phyloP scores from a whole-genome alignment of 2,113 vertebrate species.

The Myotis brandtii region DNA sequence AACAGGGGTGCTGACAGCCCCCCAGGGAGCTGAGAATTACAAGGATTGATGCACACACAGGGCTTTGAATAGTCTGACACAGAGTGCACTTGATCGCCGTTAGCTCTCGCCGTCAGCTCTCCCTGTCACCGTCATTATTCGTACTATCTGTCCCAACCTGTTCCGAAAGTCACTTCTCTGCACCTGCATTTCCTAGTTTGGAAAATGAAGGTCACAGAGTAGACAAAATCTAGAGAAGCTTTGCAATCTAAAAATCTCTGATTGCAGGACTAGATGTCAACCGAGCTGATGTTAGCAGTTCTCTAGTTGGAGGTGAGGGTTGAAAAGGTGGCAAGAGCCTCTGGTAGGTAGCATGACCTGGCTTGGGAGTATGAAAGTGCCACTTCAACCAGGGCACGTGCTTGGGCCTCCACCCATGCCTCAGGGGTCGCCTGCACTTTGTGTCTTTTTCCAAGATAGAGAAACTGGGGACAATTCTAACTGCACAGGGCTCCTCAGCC shows the following conservation, averaged over 20 bases:
- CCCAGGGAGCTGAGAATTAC: background rate
- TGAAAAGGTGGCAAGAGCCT: background rate
- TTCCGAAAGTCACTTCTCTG: background rate
- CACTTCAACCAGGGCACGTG: background rate
- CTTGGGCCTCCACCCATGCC: background rate
- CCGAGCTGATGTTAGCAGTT: background rate
- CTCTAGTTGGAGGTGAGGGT: background rate
- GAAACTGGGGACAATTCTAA: background rate
- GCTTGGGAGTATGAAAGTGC: background rate
- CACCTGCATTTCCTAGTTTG: background rate
- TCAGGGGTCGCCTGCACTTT: background rate
- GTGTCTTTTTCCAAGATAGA: background rate
- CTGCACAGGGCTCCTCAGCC: background rate
- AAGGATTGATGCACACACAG: too few species aligned
- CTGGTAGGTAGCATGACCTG: background rate
- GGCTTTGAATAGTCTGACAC: background rate
- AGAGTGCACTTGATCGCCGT: background rate
- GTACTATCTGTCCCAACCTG: background rate
- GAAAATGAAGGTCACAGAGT: background rate
- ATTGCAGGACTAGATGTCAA: background rate
- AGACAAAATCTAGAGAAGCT: background rate
- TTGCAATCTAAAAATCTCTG: background rate
- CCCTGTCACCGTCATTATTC: background rate
- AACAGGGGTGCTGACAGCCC: too few species aligned
- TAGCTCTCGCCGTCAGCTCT: too few species aligned